These are phyloP conservation scores for Crocodylus rhombifer DNA, from an alignment of 2,797 vertebrate genomes.

Conservation along the genomic window DNA sequence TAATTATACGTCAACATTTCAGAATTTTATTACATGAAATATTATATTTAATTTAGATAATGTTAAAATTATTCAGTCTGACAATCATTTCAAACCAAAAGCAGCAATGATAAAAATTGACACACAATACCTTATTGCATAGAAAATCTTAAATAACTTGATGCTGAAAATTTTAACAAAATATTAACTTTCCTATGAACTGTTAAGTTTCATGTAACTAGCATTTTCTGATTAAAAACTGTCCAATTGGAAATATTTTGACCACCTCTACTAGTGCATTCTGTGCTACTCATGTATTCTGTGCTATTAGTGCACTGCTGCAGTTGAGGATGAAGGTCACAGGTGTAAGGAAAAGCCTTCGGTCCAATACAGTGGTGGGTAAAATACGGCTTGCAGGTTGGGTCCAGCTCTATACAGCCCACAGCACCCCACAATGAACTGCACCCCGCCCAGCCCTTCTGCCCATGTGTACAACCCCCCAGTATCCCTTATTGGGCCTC, in stretches of 20 bases:
- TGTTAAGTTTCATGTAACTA: neutral
- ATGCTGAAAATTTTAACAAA: neutral
- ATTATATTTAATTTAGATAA: neutral
- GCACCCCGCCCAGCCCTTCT: no score
- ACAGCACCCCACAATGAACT: no score
- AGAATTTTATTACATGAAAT: neutral
- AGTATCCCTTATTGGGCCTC: no score
- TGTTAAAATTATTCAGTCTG: no score
- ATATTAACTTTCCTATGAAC: neutral
- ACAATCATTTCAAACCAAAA: no score
- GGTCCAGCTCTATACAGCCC: no score
- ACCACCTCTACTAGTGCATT: neutral
- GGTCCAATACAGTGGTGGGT: no score
- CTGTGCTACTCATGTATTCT: neutral
- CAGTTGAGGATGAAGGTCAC: neutral
- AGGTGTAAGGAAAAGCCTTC: neutral
- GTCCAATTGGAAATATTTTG: neutral
- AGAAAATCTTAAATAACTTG: neutral
- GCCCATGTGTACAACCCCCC: no score
- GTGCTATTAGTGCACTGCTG: neutral
- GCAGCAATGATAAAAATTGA: neutral
- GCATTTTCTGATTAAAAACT: neutral
- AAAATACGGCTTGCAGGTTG: no score
- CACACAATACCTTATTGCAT: neutral
- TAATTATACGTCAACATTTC: neutral